Percentiles rank a stretch among this genome's conserved stretches.
phyloP scores from a whole-genome alignment of 2,113 vertebrate genomes.

The Scolopax mira region DNA sequence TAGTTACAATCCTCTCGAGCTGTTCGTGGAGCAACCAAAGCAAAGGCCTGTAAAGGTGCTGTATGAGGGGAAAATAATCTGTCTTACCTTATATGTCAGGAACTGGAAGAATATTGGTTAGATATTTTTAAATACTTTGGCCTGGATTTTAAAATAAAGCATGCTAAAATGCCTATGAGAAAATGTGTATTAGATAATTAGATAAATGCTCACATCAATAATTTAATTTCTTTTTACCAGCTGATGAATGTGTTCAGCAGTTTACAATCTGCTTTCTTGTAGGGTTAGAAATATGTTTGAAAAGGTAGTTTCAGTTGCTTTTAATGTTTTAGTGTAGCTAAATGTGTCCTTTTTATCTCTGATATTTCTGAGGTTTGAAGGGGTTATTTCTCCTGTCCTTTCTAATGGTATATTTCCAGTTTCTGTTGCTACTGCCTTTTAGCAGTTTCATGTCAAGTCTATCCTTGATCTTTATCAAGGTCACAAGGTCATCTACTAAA shows the following conservation, averaged over 20 bases:
- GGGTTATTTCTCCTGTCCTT: neutral
- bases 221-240: neutral
- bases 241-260: neutral
- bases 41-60: neutral
- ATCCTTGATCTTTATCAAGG: conserved; percentile 31
- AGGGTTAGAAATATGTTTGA: neutral
- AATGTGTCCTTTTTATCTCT: neutral
- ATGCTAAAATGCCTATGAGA: neutral
- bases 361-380: neutral
- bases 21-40: neutral
- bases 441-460: neutral
- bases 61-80: neutral
- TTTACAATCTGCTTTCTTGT: neutral
- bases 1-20: neutral
- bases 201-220: neutral
- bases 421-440: conserved; percentile 2
- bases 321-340: neutral
- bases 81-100: neutral
- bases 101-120: neutral
- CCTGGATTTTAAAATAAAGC: neutral
- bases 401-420: neutral
- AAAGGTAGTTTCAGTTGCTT: neutral
- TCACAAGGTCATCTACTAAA: neutral
- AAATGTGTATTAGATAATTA: neutral
- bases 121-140: neutral